These are phyloP conservation scores for Bombylius major DNA, from an alignment of 2,888 invertebrate species.

Conservation along the genomic window DNA sequence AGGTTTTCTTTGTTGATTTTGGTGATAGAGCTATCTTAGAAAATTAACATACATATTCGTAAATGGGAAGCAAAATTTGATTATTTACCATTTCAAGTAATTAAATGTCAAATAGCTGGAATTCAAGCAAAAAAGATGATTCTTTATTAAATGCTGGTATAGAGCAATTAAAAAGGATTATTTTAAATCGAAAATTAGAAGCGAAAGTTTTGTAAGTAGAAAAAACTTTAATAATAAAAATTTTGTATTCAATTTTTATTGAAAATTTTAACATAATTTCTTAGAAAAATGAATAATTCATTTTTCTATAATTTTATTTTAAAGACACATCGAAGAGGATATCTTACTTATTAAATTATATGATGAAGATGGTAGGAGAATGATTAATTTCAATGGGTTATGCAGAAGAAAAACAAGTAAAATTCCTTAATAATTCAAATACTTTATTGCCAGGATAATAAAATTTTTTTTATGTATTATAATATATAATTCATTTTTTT, in stretches of 20 bases:
- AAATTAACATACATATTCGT: neutral
- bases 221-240: neutral
- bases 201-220: neutral
- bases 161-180: neutral
- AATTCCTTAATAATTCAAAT: neutral
- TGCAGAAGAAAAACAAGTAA: neutral
- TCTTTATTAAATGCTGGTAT: neutral
- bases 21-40: neutral
- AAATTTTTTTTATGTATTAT: too few species aligned
- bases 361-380: neutral
- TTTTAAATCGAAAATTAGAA: neutral
- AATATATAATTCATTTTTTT: too few species aligned
- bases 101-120: neutral
- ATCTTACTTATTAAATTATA: neutral
- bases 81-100: constrained; percentile 2
- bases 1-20: constrained; percentile 5
- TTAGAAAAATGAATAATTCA: too few species aligned
- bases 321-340: neutral
- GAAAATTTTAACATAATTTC: too few species aligned
- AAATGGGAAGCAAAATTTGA: constrained; percentile 1
- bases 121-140: neutral
- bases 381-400: neutral
- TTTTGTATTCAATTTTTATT: too few species aligned
- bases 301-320: too few species aligned
- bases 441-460: neutral